Base-by-base conservation (phyloP, 2,797 vertebrate species). In the Zalophus californianus region DNA sequence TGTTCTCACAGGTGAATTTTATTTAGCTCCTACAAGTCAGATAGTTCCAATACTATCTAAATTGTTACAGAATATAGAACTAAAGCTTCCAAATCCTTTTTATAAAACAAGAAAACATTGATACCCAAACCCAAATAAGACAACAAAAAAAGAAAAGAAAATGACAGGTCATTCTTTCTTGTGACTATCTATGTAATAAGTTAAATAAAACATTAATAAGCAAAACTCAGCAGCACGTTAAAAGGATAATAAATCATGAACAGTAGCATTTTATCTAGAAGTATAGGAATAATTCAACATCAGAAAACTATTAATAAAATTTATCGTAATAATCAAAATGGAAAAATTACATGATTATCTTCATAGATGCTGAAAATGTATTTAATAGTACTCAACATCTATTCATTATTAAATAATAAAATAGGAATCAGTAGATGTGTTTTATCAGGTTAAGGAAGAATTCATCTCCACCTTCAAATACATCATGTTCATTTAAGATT, bases 241-340 rank as follows among this genome's bases (percentile, higher is more conserved):
- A 93, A 97, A 93, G 29, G 72, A 95, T 87, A 86, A 93, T 92
- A 96, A 97, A 91, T 58, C 56, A 80, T 80, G 18, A 86, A 29
- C 58, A 90, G 35, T 78, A 60, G 7, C 41, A 93, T 87, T 86
- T 97, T 95, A 88, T 73, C 60, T 56, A 60, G 25, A 70, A 95
- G 18, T 92, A 23, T 15, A 93, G 7, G 35, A 92, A 91, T 50
- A 77, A 87, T 84, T 75, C 41, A 84, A 56, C 52, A 87, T 85
- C 64, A 96, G 58, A 94, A 58, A 64, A 68, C 38, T 68, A 75
- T 85, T 60, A 93, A 62, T 87, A 64, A 85, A 60, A 85, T 79
- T 84, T 93, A 91, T 3, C 32, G 50, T 80, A 54, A 77, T 94
- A 96, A 78, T 60, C 29, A 93, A 86, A 90, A 58, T 35, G n/a